Conservation (phyloP, 2,888 invertebrate species). For the Mimumesa dahlbomi region DNA sequence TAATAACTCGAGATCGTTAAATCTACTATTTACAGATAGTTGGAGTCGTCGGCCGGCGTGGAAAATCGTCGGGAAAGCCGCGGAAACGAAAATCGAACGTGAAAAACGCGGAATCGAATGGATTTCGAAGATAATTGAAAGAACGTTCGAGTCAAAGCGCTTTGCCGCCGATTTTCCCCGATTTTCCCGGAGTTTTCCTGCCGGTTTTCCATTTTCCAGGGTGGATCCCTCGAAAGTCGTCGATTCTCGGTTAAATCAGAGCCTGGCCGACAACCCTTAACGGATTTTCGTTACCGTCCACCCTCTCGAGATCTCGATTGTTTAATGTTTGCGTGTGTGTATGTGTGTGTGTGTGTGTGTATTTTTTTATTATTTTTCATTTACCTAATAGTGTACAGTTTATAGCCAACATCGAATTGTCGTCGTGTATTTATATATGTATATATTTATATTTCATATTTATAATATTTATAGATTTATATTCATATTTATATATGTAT, state of each 20-base stretch:
- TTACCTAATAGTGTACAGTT: slow-evolving; percentile 72
- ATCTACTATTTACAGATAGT: slow-evolving; percentile 60
- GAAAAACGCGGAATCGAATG: background rate
- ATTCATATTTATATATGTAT: slow-evolving; percentile 35
- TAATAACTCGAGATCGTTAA: slow-evolving; percentile 35
- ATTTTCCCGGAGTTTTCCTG: too few relatives aligned
- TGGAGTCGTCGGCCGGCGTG: slow-evolving; percentile 3
- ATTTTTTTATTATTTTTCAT: too few relatives aligned
- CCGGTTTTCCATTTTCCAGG: too few relatives aligned
- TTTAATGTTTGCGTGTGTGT: too few relatives aligned
- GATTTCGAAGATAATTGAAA: too few relatives aligned
- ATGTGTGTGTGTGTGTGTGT: too few relatives aligned
- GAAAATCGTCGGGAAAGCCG: background rate
- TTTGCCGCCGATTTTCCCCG: too few relatives aligned
- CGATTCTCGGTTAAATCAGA: too few relatives aligned
- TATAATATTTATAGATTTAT: too few relatives aligned
- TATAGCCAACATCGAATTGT: slow-evolving; percentile 70
- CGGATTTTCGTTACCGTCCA: background rate
- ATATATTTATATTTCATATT: slow-evolving; percentile 41
- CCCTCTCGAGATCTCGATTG: background rate
- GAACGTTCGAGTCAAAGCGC: too few relatives aligned
- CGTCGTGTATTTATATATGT: slow-evolving; percentile 55
- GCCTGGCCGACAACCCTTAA: slow-evolving; percentile 6
- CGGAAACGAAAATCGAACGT: too few relatives aligned
- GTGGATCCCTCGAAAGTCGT: too few relatives aligned